These are phyloP conservation scores for Polylopha cassiicola DNA, from an alignment of 2,888 invertebrate species.

Conservation along the genomic window DNA sequence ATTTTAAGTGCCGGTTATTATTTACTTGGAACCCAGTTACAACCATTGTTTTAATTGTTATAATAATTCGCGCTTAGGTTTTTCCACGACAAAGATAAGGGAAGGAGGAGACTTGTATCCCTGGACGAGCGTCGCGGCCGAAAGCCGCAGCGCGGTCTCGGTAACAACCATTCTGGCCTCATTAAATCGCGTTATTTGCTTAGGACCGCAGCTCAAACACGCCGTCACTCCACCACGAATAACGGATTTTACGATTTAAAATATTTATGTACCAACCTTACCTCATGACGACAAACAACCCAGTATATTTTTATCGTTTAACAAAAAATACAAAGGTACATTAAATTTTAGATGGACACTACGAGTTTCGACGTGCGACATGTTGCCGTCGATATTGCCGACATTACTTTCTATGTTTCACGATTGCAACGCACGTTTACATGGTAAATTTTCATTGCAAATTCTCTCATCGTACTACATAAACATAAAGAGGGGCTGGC, in stretches of 20 bases:
- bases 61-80: too few species aligned
- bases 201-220: constrained; percentile 68
- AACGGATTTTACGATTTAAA: constrained; percentile 70
- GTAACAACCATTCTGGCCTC: constrained; percentile 48
- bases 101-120: too few species aligned
- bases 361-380: constrained; percentile 9
- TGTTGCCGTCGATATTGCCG: constrained; percentile 5
- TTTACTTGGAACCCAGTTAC: not conserved
- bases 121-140: not conserved
- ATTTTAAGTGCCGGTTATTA: not conserved
- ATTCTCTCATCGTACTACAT: constrained; percentile 65
- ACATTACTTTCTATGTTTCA: constrained; percentile 30
- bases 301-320: constrained; percentile 43
- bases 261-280: constrained; percentile 64
- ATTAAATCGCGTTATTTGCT: constrained; percentile 70
- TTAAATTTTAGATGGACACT: constrained; percentile 8
- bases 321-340: constrained; percentile 27
- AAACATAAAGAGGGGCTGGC: constrained; percentile 43
- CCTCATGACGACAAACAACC: constrained; percentile 61
- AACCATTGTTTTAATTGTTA: too few species aligned
- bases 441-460: constrained; percentile 72
- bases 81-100: too few species aligned
- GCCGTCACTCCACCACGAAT: constrained; percentile 57
- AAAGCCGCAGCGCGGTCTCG: constrained; percentile 9
- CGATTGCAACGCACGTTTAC: constrained; percentile 63